Evolutionary conservation across 92 coral and sea anemone species (phyloP), one percentile per base, ranked within the genome.

Genomic region (Bergia sp.): DNA sequence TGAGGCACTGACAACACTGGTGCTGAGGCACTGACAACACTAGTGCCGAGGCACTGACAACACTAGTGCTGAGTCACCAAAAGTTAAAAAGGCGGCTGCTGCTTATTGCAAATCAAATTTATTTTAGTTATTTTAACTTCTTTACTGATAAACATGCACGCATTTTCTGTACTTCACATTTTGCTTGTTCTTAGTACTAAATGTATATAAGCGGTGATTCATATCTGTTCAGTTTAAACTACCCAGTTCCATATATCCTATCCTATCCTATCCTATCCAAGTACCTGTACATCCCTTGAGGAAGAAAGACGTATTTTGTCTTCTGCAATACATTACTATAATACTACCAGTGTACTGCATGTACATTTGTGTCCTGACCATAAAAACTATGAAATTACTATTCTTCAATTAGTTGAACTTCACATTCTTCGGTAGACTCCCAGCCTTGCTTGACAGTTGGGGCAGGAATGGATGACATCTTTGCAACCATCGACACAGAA

Each of bases 401-500:
- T 37, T 7, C 13, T 16, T 37, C n/a, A 61, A 6, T 13, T 16
- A 13, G 43, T 40, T 1, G 21, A 40, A 43, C 55, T 66, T 82
- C 69, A 95, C 86, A 95, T 82, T 80, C 98, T 88, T 82, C 96
- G 91, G 80, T 90, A 95, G 77, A 90, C 91, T 64, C 98, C 98
- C 21, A 95, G 94, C 12, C 95, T 89, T 13, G 92, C 93, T 86
- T 92, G 94, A 83, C 98, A 95, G 91, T 95, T 95, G 47, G 98
- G 98, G 76, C 98, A 95, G 53, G 89, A 86, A 57, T 95, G 98
- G 44, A 93, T 83, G 73, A 95, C 98, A 89, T 93, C 98, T 86
- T 95, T 95, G 88, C 94, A 92, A 42, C 98, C 96, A 85, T 95
- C 95, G 45, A 95, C 18, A 79, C 95, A 95, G 91, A 95, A 95